phyloP scores from a whole-genome alignment of 2,113 vertebrate species.

The Donacobius atricapilla region DNA sequence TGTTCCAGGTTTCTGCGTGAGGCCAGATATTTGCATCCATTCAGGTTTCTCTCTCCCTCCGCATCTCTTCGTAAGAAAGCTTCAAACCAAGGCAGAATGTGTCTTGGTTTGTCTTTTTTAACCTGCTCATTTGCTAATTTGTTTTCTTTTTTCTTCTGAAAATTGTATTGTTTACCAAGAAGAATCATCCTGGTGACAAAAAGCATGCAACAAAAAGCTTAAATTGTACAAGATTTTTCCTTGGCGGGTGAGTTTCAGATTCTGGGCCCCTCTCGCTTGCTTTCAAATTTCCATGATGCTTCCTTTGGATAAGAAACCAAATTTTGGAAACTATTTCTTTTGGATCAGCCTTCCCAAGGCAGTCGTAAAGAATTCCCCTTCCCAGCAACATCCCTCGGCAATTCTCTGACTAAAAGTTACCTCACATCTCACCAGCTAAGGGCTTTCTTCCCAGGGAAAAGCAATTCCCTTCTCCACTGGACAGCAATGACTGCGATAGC shows the following conservation, averaged over 20 bases:
- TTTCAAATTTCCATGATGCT: constrained; percentile 64
- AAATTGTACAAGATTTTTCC: constrained; percentile 24
- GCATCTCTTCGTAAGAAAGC: neutral
- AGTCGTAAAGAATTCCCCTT: constrained; percentile 53
- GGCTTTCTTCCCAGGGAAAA: constrained; percentile 22
- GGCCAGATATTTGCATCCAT: neutral
- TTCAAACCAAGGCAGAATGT: neutral
- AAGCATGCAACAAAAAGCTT: neutral
- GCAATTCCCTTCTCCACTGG: neutral
- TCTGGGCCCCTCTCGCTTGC: constrained; percentile 37
- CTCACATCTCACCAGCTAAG: constrained; percentile 33
- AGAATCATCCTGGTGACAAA: neutral
- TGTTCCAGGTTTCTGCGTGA: neutral
- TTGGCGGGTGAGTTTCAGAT: neutral
- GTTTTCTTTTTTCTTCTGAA: neutral
- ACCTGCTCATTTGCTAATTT: neutral
- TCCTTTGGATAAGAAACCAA: constrained; percentile 54
- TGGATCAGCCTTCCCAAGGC: constrained; percentile 56
- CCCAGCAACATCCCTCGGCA: constrained; percentile 28
- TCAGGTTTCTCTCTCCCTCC: neutral
- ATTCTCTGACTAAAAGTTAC: constrained; percentile 36
- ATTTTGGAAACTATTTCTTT: constrained; percentile 63
- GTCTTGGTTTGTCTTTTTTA: neutral
- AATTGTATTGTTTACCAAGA: neutral
- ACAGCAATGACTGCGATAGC: neutral